phyloP scores from a whole-genome alignment of 2,888 invertebrate genomes.

The Pachycephus smyrnensis region DNA sequence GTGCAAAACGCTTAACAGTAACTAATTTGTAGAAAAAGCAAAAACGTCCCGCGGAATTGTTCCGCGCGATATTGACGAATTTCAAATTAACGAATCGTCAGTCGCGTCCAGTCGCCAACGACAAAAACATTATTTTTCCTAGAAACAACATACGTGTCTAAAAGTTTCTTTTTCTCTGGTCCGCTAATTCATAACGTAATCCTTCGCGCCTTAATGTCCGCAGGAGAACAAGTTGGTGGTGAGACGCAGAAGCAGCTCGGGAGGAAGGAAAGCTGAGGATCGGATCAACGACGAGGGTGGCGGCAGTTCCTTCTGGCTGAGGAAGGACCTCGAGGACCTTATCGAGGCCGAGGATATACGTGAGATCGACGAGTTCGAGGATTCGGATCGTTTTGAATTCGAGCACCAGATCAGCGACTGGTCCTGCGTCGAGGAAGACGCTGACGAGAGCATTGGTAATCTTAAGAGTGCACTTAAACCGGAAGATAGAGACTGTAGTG shows the following conservation, averaged over 20 bases:
- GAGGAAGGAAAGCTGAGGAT: not conserved
- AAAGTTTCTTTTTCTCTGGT: not conserved
- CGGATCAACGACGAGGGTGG: conserved; percentile 17
- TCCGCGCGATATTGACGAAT: not conserved
- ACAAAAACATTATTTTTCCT: not conserved
- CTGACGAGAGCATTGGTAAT: conserved; percentile 40
- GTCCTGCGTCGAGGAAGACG: conserved; percentile 33
- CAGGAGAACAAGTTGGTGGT: conserved; percentile 38
- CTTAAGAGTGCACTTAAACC: not conserved
- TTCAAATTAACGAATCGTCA: not conserved
- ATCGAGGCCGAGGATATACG: conserved; percentile 45
- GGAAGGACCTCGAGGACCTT: conserved; percentile 42
- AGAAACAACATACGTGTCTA: not conserved
- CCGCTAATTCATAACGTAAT: not conserved
- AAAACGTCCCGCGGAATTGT: not conserved
- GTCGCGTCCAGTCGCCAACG: not conserved
- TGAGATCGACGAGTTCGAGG: conserved; percentile 43
- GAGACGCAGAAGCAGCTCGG: conserved; percentile 28
- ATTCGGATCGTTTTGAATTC: conserved; percentile 41
- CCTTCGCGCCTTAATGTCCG: not conserved
- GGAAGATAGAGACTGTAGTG: not conserved
- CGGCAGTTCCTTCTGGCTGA: conserved; percentile 43
- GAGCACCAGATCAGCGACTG: conserved; percentile 35
- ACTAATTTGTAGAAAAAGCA: not conserved
- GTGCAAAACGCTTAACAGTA: not conserved